Evolutionary conservation across 2,888 invertebrate species (phyloP).

Genomic region (Melipona bicolor): DNA sequence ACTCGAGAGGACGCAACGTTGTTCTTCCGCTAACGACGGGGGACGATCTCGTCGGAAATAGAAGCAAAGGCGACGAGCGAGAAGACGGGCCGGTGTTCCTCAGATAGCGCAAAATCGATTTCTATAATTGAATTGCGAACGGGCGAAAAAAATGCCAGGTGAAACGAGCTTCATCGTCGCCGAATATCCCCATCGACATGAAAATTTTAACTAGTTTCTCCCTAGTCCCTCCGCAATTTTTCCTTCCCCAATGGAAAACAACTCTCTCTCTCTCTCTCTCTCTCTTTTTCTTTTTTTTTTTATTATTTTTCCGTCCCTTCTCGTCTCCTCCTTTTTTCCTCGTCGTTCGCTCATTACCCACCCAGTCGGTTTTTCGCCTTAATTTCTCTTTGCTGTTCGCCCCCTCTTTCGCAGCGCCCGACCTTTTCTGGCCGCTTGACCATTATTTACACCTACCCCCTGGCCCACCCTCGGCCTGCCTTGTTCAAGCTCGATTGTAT

Average conservation of each 20-base stretch:
- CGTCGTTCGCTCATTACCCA: slow-evolving; percentile 67
- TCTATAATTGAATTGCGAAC: slow-evolving; percentile 26
- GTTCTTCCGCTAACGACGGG: slow-evolving; percentile 14
- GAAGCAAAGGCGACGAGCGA: slow-evolving; percentile 1
- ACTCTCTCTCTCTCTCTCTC: background rate
- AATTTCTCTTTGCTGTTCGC: slow-evolving; percentile 66
- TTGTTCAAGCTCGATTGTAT: slow-evolving; percentile 69
- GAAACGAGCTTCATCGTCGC: slow-evolving; percentile 12
- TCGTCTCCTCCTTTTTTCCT: slow-evolving; percentile 1
- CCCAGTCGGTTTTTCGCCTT: slow-evolving; percentile 53
- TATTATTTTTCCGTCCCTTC: slow-evolving; percentile 13
- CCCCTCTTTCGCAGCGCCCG: slow-evolving; percentile 64
- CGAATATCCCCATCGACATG: slow-evolving; percentile 7
- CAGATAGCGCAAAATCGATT: slow-evolving; percentile 22
- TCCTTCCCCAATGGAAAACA: background rate
- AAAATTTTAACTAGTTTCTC: slow-evolving; percentile 21
- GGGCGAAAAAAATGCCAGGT: slow-evolving; percentile 8
- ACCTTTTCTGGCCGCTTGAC: slow-evolving; percentile 71
- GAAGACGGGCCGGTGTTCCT: background rate
- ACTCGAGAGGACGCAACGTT: slow-evolving; percentile 2
- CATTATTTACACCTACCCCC: slow-evolving; percentile 72
- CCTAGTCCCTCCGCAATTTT: slow-evolving; percentile 12
- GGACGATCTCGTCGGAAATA: slow-evolving; percentile 2
- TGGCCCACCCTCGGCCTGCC: slow-evolving; percentile 18
- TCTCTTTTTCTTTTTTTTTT: slow-evolving; percentile 11